Percentiles rank a stretch among this genome's conserved stretches.
Conservation (phyloP, 2,888 invertebrate species). For the Nemotelus nigrinus region DNA sequence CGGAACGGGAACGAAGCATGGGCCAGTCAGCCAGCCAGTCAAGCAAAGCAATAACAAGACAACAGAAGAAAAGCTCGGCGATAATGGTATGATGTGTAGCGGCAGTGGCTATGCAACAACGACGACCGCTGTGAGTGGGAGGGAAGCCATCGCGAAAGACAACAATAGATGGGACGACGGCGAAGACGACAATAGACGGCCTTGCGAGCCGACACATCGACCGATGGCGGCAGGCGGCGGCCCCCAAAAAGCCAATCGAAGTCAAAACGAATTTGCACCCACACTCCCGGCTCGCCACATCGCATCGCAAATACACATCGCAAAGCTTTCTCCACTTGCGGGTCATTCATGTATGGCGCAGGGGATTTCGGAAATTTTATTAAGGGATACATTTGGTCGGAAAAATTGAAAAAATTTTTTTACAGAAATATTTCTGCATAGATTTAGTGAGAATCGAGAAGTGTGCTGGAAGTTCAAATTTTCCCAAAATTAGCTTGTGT, state of each 20-base stretch:
- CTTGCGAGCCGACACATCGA: slow-evolving; percentile 29
- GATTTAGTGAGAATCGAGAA: no score
- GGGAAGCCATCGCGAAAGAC: slow-evolving; percentile 23
- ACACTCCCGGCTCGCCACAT: slow-evolving; percentile 2
- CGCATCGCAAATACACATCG: background rate
- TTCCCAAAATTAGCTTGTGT: no score
- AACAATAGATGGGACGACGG: slow-evolving; percentile 25
- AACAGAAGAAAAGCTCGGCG: no score
- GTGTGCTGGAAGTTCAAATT: no score
- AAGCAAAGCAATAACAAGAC: background rate
- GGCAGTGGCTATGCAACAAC: background rate
- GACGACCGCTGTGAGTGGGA: background rate
- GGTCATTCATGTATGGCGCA: background rate
- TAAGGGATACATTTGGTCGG: background rate
- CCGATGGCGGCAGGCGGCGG: background rate
- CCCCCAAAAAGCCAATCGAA: slow-evolving; percentile 1
- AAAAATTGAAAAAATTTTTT: no score
- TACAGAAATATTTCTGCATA: no score
- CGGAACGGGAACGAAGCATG: slow-evolving; percentile 5
- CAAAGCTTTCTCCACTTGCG: slow-evolving; percentile 4
- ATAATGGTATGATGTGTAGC: background rate
- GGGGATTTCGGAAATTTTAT: background rate
- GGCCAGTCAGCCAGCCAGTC: background rate
- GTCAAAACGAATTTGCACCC: slow-evolving; percentile 34
- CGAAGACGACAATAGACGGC: slow-evolving; percentile 32